A percentile compares a stretch with the other conserved stretches of the same genome.
Evolutionary conservation across 2,888 invertebrate species (phyloP).

Genomic region (Sinhomidia bicolor): DNA sequence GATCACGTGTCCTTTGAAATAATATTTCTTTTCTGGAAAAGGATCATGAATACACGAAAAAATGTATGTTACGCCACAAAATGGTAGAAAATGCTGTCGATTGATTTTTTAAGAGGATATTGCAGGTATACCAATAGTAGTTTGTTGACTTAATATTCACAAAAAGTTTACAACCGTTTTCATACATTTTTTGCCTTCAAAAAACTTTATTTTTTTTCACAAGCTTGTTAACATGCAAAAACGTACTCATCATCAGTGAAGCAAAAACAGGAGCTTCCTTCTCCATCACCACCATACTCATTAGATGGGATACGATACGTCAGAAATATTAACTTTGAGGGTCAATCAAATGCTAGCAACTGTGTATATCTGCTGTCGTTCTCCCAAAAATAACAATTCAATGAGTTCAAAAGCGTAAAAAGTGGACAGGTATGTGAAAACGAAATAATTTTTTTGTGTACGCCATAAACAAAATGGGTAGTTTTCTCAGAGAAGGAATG

Average conservation of each 20-base stretch:
- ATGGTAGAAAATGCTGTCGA: background rate
- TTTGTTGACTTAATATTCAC: no score
- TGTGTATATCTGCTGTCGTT: conserved; percentile 24
- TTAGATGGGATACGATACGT: no score
- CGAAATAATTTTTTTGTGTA: background rate
- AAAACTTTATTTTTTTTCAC: background rate
- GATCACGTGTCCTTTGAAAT: conserved; percentile 76
- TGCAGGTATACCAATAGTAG: no score
- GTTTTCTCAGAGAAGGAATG: background rate
- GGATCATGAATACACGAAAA: conserved; percentile 4
- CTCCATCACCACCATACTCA: background rate
- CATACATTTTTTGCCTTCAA: no score
- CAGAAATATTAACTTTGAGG: conserved; percentile 12
- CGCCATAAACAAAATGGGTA: background rate
- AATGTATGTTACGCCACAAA: background rate
- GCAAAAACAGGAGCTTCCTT: background rate
- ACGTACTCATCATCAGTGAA: background rate
- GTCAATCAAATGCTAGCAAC: conserved; percentile 37
- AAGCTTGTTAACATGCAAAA: conserved; percentile 50
- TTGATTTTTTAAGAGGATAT: background rate
- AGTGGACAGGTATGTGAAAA: conserved; percentile 29
- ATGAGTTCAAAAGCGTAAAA: conserved; percentile 51
- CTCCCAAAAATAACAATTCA: conserved; percentile 34
- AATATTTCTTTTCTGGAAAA: conserved; percentile 68
- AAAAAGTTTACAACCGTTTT: no score